Base-by-base conservation (phyloP, 2,113 vertebrate genomes). In the Elgaria multicarinata region DNA sequence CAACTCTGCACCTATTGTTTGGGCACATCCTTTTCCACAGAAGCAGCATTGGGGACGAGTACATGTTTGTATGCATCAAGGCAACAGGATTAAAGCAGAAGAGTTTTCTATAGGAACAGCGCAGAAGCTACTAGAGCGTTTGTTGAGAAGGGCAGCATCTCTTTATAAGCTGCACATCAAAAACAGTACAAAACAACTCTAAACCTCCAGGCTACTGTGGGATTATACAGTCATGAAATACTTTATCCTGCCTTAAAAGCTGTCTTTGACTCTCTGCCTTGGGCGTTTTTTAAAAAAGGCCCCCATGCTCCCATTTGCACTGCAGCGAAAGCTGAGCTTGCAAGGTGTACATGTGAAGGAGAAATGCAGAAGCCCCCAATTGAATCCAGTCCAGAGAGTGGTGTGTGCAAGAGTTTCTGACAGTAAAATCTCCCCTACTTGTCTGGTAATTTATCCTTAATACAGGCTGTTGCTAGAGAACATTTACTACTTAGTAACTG, bases 231-330 rank as follows among this genome's bases (percentile, higher is more conserved):
- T 90, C 82, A 91, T 92, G 93, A 95, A 95, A 95, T 91, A 91
- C 88, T 92, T 95, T 96, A 96, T 92, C 91, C 93, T 91, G 93
- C 86, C 92, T 96, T 96, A 95, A 95, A 95, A 95, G 91, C 87
- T 58, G 87, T 95, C 92, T 95, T 92, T 88, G 85, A 91, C 91
- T 94, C 75, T 93, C 87, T 93, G 95, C 95, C 96, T 95, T 90
- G 26, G 72, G 94, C 93, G 53, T 85, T 93, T 86, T 90, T 84
- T 20, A 33, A 20, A 53, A 71, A 91, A 85, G 72, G 75, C 94
- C 87, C 86, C 76, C 66, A 91, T 82, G 74, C 67, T 94, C 80
- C 89, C 81, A 91, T 82, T 81, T 93, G 92, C 83, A 86, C 62
- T 75, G 72, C 18, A 74, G 71, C 67, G 89, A 90, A 81, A 83